phyloP scores from a whole-genome alignment of 1,140 invertebrate genomes.

The Panagrolaimus sp. region DNA sequence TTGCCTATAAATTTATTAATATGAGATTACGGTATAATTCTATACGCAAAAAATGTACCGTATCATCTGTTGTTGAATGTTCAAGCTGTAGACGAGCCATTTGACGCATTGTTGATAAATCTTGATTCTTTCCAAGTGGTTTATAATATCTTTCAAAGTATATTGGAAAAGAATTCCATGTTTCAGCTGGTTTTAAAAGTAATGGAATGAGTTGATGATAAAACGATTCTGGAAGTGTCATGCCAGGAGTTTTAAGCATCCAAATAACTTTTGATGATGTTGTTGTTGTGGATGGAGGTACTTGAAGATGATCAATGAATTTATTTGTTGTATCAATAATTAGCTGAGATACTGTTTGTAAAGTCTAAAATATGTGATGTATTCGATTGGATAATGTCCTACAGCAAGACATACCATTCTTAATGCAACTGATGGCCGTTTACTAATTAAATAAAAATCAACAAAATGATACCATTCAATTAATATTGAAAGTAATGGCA shows the following conservation, averaged over 20 bases:
- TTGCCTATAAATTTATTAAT: not conserved
- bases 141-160: not conserved
- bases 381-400: not conserved
- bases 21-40: not conserved
- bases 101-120: not conserved
- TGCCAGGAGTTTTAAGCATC: not conserved
- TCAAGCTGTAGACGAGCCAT: not conserved
- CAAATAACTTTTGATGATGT: constrained; percentile 2
- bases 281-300: not conserved
- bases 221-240: not conserved
- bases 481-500: not conserved
- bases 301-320: not conserved
- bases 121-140: not conserved
- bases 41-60: not conserved
- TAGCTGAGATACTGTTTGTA: not conserved
- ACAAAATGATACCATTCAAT: not conserved
- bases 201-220: not conserved
- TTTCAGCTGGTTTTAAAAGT: not conserved
- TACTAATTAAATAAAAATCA: not conserved
- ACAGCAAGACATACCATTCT: not conserved
- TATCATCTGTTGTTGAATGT: not conserved
- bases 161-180: not conserved
- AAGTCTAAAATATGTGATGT: not conserved
- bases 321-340: not conserved
- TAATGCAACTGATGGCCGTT: not conserved